Evolutionary conservation across 2,888 invertebrate genomes (phyloP).

Genomic region (Mechanitis messenoides): DNA sequence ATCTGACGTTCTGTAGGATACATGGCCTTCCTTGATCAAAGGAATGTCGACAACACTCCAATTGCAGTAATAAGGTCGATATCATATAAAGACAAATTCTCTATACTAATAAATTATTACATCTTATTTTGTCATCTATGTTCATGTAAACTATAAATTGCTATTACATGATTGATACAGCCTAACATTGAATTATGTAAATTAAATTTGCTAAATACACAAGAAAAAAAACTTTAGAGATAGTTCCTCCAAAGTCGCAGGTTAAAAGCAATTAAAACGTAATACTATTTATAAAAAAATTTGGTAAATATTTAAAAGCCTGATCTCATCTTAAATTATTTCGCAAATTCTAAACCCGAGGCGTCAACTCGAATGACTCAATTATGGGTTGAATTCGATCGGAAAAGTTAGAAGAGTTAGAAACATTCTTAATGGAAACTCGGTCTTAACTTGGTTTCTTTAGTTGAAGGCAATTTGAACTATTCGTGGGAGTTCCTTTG

Average conservation of each 20-base stretch:
- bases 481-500: constrained; percentile 3
- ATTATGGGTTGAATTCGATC: constrained; percentile 27
- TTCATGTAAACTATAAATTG: no score
- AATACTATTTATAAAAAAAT: no score
- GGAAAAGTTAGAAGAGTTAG: constrained; percentile 18
- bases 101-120: no score
- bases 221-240: no score
- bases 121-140: no score
- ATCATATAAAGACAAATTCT: neutral
- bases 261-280: no score
- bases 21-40: constrained; percentile 14
- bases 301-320: no score
- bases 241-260: no score
- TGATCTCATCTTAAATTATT: no score
- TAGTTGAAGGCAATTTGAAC: constrained; percentile 10
- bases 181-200: no score
- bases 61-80: neutral
- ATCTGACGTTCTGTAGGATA: neutral
- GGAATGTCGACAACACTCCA: constrained; percentile 10
- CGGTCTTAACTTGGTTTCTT: constrained; percentile 13
- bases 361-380: constrained; percentile 19
- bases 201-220: no score
- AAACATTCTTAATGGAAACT: constrained; percentile 21
- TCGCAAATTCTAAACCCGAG: neutral
- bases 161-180: no score